Conservation (phyloP, 2,797 vertebrate genomes). For the Coendou prehensilis region DNA sequence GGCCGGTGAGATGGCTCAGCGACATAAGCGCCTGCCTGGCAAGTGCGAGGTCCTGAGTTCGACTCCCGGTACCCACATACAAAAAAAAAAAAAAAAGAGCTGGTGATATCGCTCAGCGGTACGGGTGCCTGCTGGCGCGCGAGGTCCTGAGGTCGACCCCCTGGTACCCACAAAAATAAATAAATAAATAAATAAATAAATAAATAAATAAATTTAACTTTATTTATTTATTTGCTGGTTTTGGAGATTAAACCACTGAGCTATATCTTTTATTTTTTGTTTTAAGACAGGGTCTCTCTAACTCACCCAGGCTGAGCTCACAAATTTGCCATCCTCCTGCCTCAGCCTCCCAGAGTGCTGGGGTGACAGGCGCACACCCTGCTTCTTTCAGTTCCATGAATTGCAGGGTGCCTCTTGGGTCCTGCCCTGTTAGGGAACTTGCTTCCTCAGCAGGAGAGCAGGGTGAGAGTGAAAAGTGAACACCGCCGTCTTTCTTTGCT, state of each 20-base stretch:
- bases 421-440: neutral
- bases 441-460: neutral
- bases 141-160: no score
- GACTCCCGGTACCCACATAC: no score
- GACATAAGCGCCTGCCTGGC: no score
- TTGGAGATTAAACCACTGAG: neutral
- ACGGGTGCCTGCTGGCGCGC: no score
- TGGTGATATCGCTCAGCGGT: no score
- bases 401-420: rapidly evolving
- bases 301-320: neutral
- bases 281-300: neutral
- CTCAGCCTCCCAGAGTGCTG: neutral
- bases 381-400: neutral
- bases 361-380: neutral
- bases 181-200: no score
- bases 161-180: no score
- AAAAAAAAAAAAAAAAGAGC: no score
- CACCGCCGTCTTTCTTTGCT: neutral
- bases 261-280: neutral
- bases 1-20: no score
- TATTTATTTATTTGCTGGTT: neutral
- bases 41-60: no score
- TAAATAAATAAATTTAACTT: neutral
- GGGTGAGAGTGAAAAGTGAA: neutral
- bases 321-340: neutral